Conservation (phyloP, 2,797 vertebrate species). For the Peromyscus nudipes region DNA sequence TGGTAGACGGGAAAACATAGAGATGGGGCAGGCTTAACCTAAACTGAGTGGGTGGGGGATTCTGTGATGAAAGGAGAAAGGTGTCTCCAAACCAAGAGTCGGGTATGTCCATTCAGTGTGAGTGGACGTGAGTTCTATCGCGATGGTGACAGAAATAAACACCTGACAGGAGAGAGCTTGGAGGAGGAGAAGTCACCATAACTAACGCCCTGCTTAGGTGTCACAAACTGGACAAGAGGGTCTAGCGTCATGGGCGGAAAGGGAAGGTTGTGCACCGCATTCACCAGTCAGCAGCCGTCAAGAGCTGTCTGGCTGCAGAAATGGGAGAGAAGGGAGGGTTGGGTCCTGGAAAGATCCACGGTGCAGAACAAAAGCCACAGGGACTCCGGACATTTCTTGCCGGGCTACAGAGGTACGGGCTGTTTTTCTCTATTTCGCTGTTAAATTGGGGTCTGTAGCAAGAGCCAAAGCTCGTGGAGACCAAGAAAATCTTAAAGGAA, state of each 20-base stretch:
- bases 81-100: not conserved
- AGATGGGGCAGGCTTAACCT: not conserved
- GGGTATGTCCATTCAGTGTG: not conserved
- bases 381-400: not conserved
- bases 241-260: not conserved
- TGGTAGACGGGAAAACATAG: not conserved
- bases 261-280: not conserved
- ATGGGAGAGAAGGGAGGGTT: not conserved
- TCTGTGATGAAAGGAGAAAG: not conserved
- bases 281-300: not conserved
- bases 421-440: not conserved
- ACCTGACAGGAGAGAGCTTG: not conserved
- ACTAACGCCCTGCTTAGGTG: not conserved
- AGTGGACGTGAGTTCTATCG: not conserved
- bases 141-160: not conserved
- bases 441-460: not conserved
- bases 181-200: not conserved
- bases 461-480: constrained; percentile 3
- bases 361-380: not conserved
- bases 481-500: constrained; percentile 25
- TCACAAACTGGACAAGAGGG: not conserved
- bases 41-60: not conserved
- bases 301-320: not conserved
- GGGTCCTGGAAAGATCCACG: not conserved
- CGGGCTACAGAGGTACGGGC: not conserved